These are phyloP conservation scores for Seira sanloemensis DNA, from an alignment of 2,888 invertebrate species.

Conservation along the genomic window DNA sequence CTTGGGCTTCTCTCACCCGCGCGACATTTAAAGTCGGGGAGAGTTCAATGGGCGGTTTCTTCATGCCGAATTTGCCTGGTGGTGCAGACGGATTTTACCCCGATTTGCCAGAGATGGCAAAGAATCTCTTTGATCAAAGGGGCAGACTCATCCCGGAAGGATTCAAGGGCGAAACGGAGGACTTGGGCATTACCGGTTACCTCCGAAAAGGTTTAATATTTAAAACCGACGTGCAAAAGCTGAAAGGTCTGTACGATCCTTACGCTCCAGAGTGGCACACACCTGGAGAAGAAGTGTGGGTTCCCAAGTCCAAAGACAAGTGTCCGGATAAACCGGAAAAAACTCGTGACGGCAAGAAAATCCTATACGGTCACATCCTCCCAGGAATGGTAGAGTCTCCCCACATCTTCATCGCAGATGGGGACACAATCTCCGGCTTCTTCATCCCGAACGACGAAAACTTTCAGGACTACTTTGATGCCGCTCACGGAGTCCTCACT, in stretches of 20 bases:
- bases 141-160: slow-evolving; percentile 15
- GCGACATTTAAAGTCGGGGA: not conserved
- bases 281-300: not conserved
- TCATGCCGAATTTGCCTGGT: not conserved
- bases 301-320: not conserved
- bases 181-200: slow-evolving; percentile 1
- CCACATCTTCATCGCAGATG: slow-evolving; percentile 48
- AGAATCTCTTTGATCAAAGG: not conserved
- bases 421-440: slow-evolving; percentile 29
- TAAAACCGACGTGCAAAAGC: not conserved
- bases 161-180: not conserved
- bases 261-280: not conserved
- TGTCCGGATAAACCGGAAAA: not conserved
- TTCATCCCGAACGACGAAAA: slow-evolving; percentile 35
- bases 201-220: not conserved
- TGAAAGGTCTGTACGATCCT: not conserved
- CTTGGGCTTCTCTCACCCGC: not conserved
- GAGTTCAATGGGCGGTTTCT: not conserved
- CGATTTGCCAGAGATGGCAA: not conserved
- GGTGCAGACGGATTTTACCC: not conserved
- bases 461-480: not conserved
- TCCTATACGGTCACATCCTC: slow-evolving; percentile 34
- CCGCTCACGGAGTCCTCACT: slow-evolving; percentile 35
- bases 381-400: slow-evolving; percentile 33
- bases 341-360: slow-evolving; percentile 19